These are phyloP conservation scores for Contarinia nasturtii DNA, from an alignment of 1,140 invertebrate species.

Conservation along the genomic window DNA sequence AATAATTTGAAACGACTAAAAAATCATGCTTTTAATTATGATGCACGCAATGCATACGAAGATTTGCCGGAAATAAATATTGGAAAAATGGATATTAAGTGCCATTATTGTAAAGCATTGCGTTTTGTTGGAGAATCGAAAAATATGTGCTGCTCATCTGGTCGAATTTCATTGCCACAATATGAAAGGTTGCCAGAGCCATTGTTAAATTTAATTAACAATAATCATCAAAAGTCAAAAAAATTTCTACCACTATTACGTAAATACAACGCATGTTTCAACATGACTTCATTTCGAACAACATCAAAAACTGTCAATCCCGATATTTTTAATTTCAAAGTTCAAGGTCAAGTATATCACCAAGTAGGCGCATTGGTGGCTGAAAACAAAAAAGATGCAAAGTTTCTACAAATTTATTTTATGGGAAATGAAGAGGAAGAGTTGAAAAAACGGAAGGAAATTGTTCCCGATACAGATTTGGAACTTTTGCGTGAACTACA, in stretches of 20 bases:
- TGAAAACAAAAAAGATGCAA: constrained; percentile 10
- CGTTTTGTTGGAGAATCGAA: constrained; percentile 5
- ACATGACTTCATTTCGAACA: constrained; percentile 11
- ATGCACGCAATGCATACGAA: not conserved
- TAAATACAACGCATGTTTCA: constrained; percentile 8
- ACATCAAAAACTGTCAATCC: constrained; percentile 6
- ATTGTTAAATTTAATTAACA: constrained; percentile 4
- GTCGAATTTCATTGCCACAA: constrained; percentile 3
- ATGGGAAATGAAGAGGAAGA: constrained; percentile 16
- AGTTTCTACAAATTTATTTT: constrained; percentile 27
- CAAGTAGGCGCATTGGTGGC: constrained; percentile 19
- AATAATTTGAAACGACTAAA: too few relatives aligned
- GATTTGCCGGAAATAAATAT: constrained; percentile 3
- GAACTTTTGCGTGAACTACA: constrained; percentile 16
- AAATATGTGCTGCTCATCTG: constrained; percentile 6
- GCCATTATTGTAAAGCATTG: constrained; percentile 7
- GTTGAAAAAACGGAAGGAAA: constrained; percentile 9
- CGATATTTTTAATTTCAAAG: constrained; percentile 27
- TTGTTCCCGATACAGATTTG: constrained; percentile 11
- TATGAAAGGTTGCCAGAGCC: constrained; percentile 3
- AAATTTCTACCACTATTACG: constrained; percentile 22
- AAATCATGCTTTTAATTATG: not conserved
- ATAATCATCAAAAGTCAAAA: constrained; percentile 12
- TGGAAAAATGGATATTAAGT: constrained; percentile 10
- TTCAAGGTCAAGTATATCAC: constrained; percentile 29